Evolutionary conservation across 2,113 vertebrate genomes (phyloP).

Genomic region (Xyliphius kryptos): DNA sequence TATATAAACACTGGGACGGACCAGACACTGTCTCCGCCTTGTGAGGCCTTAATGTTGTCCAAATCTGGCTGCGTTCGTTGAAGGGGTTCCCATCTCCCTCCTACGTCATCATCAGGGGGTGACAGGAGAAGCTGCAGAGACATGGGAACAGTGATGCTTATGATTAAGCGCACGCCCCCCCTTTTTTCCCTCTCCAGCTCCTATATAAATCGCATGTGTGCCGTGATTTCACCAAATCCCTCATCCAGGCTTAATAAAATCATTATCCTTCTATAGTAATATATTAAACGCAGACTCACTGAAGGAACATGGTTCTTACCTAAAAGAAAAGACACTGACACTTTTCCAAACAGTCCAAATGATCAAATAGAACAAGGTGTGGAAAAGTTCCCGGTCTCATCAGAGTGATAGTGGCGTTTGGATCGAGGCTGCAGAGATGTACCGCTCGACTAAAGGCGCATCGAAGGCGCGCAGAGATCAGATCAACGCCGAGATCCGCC

Average conservation of each 20-base stretch:
- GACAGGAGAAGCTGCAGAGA: slow-evolving; percentile 24
- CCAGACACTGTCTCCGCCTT: slow-evolving; percentile 47
- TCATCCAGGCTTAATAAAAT: background rate
- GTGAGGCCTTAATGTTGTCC: slow-evolving; percentile 66
- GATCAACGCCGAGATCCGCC: slow-evolving; percentile 90
- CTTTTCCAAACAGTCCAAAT: background rate
- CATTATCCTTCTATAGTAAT: background rate
- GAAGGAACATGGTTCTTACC: slow-evolving; percentile 10
- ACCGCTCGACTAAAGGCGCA: slow-evolving; percentile 87
- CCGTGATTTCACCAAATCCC: slow-evolving; percentile 25
- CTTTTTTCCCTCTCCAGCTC: slow-evolving; percentile 4
- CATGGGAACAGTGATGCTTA: slow-evolving; percentile 16
- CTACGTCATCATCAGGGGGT: slow-evolving; percentile 60
- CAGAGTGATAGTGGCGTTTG: background rate
- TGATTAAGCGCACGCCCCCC: slow-evolving; percentile 30
- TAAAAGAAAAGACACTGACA: slow-evolving; percentile 4
- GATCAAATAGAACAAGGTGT: slow-evolving; percentile 8
- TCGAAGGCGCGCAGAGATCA: slow-evolving; percentile 91
- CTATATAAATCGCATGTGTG: slow-evolving; percentile 37
- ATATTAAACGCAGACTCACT: no score
- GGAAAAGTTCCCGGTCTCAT: background rate
- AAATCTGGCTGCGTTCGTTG: slow-evolving; percentile 77
- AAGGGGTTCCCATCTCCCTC: slow-evolving; percentile 68
- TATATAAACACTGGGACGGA: slow-evolving; percentile 9
- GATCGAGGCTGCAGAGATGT: slow-evolving; percentile 59